Conservation (phyloP, 2,888 invertebrate species). For the Druceiella hillmani region DNA sequence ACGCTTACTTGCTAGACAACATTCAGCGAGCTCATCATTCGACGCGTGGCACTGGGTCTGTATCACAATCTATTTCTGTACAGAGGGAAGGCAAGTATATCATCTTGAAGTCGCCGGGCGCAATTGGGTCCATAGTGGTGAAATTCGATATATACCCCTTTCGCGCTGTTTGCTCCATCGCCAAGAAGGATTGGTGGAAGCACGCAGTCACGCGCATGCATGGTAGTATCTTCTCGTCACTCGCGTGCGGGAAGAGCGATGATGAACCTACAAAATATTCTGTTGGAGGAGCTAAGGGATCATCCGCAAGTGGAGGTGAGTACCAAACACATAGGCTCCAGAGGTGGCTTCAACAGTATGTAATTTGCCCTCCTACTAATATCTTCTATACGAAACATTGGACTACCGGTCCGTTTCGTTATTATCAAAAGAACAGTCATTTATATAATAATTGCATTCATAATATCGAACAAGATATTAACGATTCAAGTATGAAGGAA, state of each 20-base stretch:
- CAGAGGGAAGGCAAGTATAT: conserved; percentile 10
- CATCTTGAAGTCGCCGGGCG: conserved; percentile 14
- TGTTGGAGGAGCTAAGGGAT: too few relatives aligned
- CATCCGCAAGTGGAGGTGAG: too few relatives aligned
- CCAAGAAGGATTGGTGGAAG: too few relatives aligned
- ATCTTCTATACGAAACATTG: conserved; percentile 11
- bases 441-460: conserved; percentile 7
- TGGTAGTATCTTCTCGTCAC: too few relatives aligned
- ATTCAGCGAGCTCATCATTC: conserved; percentile 12
- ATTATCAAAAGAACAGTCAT: conserved; percentile 7
- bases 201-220: too few relatives aligned
- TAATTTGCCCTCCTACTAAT: conserved; percentile 7
- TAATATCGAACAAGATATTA: conserved; percentile 8
- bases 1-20: conserved; percentile 11
- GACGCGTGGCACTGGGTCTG: conserved; percentile 11
- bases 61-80: conserved; percentile 13
- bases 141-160: conserved; percentile 13
- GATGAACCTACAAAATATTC: too few relatives aligned
- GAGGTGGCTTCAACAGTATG: conserved; percentile 5
- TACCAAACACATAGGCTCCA: too few relatives aligned
- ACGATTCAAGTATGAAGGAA: conserved; percentile 5
- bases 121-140: conserved; percentile 12
- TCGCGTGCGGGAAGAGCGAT: too few relatives aligned
- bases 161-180: conserved; percentile 5
- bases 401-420: conserved; percentile 8